These are phyloP conservation scores for Xiphophorus maculatus DNA, from an alignment of 2,113 vertebrate genomes.

Conservation along the genomic window DNA sequence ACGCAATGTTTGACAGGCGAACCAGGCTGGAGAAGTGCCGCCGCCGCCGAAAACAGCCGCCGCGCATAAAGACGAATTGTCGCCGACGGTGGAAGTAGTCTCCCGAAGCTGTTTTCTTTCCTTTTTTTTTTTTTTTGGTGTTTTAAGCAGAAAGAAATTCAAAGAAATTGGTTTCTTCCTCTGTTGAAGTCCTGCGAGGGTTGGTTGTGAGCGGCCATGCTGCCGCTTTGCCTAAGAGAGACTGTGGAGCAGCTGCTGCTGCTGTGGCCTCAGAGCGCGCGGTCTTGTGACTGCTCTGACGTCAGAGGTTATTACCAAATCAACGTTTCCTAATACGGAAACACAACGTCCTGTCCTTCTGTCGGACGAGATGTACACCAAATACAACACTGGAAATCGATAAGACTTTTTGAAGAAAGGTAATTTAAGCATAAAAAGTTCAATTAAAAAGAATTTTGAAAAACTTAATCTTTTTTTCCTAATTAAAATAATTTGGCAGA, in stretches of 20 bases:
- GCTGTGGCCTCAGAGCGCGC: conserved; percentile 5
- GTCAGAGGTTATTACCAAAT: conserved; percentile 76
- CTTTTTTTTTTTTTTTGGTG: not conserved
- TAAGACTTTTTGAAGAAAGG: too few relatives aligned
- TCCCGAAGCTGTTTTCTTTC: not conserved
- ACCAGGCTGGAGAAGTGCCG: conserved; percentile 13
- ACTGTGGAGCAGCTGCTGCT: not conserved
- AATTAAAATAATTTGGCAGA: too few relatives aligned
- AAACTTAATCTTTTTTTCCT: too few relatives aligned
- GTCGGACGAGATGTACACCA: too few relatives aligned
- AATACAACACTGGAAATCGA: not conserved
- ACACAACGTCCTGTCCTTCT: not conserved
- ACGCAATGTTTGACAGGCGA: conserved; percentile 20
- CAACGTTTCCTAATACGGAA: conserved; percentile 60
- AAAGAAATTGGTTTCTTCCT: conserved; percentile 2
- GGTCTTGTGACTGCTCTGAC: conserved; percentile 81
- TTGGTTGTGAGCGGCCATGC: conserved; percentile 41
- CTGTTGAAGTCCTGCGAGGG: not conserved
- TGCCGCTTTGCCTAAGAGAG: conserved; percentile 2
- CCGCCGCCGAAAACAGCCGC: conserved; percentile 3
- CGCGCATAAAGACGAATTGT: not conserved
- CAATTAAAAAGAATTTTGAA: too few relatives aligned
- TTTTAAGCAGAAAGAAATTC: not conserved
- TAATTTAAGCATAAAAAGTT: too few relatives aligned
- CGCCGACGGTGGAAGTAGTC: too few relatives aligned